Conservation (phyloP, 2,113 vertebrate species). For the Puma concolor region DNA sequence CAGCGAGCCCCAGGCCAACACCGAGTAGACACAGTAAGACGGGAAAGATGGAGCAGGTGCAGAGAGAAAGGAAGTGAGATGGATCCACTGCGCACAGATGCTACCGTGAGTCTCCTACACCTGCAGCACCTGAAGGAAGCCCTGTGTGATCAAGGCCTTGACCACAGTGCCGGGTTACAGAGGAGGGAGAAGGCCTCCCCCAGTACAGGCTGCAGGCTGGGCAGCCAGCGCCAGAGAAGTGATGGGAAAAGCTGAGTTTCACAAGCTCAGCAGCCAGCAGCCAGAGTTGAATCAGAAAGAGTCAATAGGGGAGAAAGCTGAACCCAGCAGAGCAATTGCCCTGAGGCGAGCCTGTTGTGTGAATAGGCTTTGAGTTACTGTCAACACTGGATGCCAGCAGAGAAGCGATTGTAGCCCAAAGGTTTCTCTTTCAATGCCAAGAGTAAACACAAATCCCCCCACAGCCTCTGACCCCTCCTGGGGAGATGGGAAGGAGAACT, state of each 20-base stretch:
- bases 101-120: neutral
- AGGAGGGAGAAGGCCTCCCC: neutral
- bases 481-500: neutral
- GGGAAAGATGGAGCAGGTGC: neutral
- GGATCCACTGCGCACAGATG: neutral
- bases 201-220: neutral
- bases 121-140: neutral
- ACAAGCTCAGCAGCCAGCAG: neutral
- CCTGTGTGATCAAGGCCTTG: neutral
- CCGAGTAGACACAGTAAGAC: neutral
- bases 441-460: neutral
- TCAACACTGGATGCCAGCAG: neutral
- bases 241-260: neutral
- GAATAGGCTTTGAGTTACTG: neutral
- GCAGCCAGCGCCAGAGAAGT: neutral
- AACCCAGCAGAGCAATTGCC: neutral
- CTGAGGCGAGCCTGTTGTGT: neutral
- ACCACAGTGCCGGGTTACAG: rapidly evolving
- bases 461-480: neutral
- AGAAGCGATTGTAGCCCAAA: neutral
- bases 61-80: neutral
- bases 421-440: neutral
- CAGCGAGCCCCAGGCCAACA: neutral
- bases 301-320: neutral
- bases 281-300: neutral